Evolutionary conservation across 2,797 vertebrate species (phyloP).

Genomic region (Poeciliopsis paucimaculata): DNA sequence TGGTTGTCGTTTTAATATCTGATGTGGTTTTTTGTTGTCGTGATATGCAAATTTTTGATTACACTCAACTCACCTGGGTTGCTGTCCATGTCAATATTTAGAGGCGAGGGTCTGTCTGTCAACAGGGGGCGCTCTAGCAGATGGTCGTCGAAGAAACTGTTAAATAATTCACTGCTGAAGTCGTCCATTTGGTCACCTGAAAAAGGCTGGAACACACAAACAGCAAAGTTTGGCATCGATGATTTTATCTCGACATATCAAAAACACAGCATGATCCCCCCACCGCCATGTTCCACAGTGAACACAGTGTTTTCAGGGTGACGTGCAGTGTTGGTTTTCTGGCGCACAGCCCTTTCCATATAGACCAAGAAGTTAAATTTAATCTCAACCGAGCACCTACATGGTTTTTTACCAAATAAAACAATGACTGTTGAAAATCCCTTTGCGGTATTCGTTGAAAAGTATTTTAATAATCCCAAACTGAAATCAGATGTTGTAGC

Average conservation of each 20-base stretch:
- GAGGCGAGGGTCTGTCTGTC: slow-evolving; percentile 89
- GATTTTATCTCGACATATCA: too few relatives aligned
- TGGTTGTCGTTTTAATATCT: slow-evolving; percentile 7
- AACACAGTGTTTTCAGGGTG: background rate
- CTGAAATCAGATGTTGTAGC: background rate
- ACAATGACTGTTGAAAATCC: background rate
- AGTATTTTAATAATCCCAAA: background rate
- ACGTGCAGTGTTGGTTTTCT: background rate
- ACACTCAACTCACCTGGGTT: slow-evolving; percentile 66
- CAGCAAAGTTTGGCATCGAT: background rate
- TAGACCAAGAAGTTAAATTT: background rate
- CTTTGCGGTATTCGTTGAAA: background rate
- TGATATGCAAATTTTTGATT: background rate
- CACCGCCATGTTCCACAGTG: background rate
- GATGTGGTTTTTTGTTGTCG: background rate
- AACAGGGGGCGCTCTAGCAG: slow-evolving; percentile 86
- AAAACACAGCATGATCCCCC: background rate
- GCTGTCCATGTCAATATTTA: slow-evolving; percentile 94
- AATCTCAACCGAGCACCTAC: background rate
- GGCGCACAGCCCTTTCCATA: background rate
- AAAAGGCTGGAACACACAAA: slow-evolving; percentile 84
- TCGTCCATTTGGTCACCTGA: slow-evolving; percentile 96
- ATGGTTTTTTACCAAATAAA: background rate
- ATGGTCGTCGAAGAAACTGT: slow-evolving; percentile 97
- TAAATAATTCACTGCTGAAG: slow-evolving; percentile 98